These are phyloP conservation scores for Orthonychiurus folsomi DNA, from an alignment of 2,888 invertebrate genomes.

Conservation along the genomic window DNA sequence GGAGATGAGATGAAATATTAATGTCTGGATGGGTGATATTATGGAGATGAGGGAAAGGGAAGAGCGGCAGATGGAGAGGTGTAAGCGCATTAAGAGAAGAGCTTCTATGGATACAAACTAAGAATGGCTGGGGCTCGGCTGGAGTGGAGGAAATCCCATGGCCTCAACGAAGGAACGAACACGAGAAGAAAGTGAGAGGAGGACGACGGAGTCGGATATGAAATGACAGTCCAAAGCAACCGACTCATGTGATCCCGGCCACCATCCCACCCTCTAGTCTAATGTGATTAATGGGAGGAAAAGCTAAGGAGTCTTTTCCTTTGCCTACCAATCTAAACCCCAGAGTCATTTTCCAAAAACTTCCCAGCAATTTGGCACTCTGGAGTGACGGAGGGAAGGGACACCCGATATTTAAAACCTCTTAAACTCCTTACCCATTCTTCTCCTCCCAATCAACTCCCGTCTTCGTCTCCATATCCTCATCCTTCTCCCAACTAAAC, in stretches of 20 bases:
- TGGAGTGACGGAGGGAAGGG: conserved; percentile 11
- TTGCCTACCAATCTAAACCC: conserved; percentile 9
- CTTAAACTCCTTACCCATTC: conserved; percentile 12
- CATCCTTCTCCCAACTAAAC: no score
- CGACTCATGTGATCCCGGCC: background rate
- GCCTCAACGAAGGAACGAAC: no score
- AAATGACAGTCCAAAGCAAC: no score
- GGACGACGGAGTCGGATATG: no score
- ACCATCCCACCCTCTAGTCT: background rate
- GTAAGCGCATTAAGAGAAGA: conserved; percentile 17
- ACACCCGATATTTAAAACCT: conserved; percentile 21
- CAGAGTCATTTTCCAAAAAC: background rate
- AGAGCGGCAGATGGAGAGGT: conserved; percentile 11
- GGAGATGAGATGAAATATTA: conserved; percentile 18
- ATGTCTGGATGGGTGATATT: conserved; percentile 15
- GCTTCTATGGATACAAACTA: conserved; percentile 4
- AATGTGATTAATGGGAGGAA: conserved; percentile 28
- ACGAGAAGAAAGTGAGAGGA: no score
- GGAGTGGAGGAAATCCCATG: no score
- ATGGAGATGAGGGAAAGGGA: conserved; percentile 5
- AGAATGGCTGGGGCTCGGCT: conserved; percentile 13
- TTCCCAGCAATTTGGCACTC: background rate
- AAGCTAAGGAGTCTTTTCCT: conserved; percentile 17
- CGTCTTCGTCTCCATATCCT: background rate
- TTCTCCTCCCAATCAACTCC: background rate